Base-by-base conservation (phyloP, 2,113 vertebrate species). In the Abramis brama region DNA sequence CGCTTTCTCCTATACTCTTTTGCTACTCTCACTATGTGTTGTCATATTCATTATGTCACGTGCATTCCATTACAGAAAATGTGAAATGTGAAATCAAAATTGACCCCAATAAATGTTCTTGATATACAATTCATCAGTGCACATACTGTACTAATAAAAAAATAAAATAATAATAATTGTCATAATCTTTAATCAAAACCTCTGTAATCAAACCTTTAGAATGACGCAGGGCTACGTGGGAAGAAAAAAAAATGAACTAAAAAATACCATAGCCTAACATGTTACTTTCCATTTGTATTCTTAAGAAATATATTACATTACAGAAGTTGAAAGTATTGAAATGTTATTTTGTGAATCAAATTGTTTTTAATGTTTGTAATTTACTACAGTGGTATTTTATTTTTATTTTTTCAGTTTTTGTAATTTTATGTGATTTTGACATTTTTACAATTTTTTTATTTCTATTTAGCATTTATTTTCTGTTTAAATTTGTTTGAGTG, bases 1-100 rank as follows among this genome's bases (percentile, higher is more conserved):
- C 21, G 1, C 45, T 57, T 84, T 86, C 50, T n/a, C 55, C 55
- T 76, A 83, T 70, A 85, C 13, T 74, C 10, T 78, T 33, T 78
- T n/a, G 12, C 66, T 73, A 11, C 27, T 71, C 6, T 55, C 2
- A 33, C 47, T 21, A 50, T 3, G 15, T 77, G 15, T 78, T 55
- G 45, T 70, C 57, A 66, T 66, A 70, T 30, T 52, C 9, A 55
- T 21, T 36, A 15, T 5, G 12, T 25, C 60, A 50, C 10, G 1
- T 82, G 43, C 25, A 83, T 73, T 39, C 62, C 59, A 21, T 52
- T 23, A 33, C 17, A 70, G 8, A 33, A 17, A 6, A 43, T 47
- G 9, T 68, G 80, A 17, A 5, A 27, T 47, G 8, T 66, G 80
- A 23, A 68, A 27, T 27, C 60, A n/a, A 71, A 71, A 57, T 62